Percentiles rank a stretch among this genome's conserved stretches.
Evolutionary conservation across 2,888 invertebrate genomes (phyloP).

Genomic region (Tenthredo amoena): DNA sequence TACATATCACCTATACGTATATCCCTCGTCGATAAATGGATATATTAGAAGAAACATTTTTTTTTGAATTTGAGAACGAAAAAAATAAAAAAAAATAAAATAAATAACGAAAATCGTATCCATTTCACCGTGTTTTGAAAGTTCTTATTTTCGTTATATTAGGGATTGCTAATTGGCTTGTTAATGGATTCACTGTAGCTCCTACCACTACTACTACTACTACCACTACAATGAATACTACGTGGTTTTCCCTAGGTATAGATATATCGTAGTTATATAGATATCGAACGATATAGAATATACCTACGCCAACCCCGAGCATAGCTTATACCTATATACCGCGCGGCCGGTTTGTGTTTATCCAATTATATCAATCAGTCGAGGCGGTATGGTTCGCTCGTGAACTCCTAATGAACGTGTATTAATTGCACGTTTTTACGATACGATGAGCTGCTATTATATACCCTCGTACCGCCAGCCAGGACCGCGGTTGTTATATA

Average conservation of each 20-base stretch:
- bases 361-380: constrained; percentile 42
- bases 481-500: too few species aligned
- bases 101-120: too few species aligned
- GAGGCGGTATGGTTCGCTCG: constrained; percentile 19
- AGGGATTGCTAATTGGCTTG: neutral
- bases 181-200: neutral
- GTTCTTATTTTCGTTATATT: neutral
- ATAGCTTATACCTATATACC: neutral
- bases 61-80: too few species aligned
- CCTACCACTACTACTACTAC: neutral
- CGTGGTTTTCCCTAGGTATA: neutral
- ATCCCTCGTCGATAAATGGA: neutral
- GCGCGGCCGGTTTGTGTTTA: constrained; percentile 14
- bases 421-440: constrained; percentile 36
- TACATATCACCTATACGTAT: neutral
- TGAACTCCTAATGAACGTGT: constrained; percentile 24
- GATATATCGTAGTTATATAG: neutral
- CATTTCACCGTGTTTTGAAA: too few species aligned
- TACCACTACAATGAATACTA: neutral
- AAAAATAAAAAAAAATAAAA: too few species aligned
- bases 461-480: too few species aligned
- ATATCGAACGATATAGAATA: neutral
- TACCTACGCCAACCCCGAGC: neutral
- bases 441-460: constrained; percentile 11
- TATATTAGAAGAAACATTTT: too few species aligned